Conservation (phyloP, 2,113 vertebrate genomes). For the Colossoma macropomum region DNA sequence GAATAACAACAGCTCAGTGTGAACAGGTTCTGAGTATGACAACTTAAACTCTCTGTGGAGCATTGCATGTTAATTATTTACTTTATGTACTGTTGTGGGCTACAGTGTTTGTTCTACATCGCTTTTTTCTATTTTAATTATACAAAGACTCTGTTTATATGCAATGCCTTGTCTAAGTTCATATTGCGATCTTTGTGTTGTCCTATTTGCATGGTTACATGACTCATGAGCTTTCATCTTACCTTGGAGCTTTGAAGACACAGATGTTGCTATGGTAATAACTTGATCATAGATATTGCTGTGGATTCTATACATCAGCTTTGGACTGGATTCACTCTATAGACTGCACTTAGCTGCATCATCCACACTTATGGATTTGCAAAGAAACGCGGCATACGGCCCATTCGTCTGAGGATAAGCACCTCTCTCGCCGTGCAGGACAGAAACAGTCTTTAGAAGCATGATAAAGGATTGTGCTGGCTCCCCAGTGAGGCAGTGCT, state of each 20-base stretch:
- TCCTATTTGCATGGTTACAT: not conserved
- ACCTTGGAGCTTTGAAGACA: conserved; percentile 45
- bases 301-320: not conserved
- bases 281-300: conserved; percentile 35
- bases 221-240: conserved; percentile 32
- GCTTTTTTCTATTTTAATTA: not conserved
- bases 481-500: conserved; percentile 5
- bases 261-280: conserved; percentile 43
- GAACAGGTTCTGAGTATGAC: not conserved
- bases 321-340: not conserved
- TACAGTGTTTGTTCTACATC: not conserved
- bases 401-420: conserved; percentile 16
- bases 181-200: too few species aligned
- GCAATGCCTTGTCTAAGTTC: too few species aligned
- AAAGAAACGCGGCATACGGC: not conserved
- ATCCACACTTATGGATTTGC: not conserved
- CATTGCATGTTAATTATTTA: not conserved
- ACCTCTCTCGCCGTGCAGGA: not conserved
- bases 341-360: not conserved
- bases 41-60: not conserved
- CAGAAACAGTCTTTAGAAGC: not conserved
- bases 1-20: conserved; percentile 2
- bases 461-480: conserved; percentile 15
- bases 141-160: too few species aligned
- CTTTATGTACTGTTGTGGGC: not conserved